Percentiles rank a stretch among this genome's conserved stretches.
phyloP scores from a whole-genome alignment of 2,888 invertebrate genomes.

The Euclidia mi region DNA sequence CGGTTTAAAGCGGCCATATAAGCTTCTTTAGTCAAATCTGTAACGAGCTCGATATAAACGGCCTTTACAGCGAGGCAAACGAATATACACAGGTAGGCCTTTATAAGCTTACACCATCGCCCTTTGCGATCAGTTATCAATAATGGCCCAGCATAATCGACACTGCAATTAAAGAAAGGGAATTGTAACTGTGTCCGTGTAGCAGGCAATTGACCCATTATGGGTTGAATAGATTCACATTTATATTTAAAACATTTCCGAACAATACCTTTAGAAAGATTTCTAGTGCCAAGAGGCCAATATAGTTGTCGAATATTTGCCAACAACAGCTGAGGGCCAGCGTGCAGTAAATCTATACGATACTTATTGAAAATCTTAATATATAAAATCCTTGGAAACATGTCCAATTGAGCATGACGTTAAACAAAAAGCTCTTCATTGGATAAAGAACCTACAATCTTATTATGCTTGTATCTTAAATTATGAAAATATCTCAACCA shows the following conservation, averaged over 20 bases:
- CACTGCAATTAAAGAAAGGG: background rate
- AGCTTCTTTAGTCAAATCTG: background rate
- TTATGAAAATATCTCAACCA: no score
- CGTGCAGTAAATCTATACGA: no score
- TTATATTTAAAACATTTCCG: background rate
- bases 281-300: constrained; percentile 3
- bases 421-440: no score
- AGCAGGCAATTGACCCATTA: constrained; percentile 2
- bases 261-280: background rate
- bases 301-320: background rate
- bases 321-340: background rate
- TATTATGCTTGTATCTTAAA: no score
- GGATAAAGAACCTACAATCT: no score
- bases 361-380: no score
- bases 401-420: no score
- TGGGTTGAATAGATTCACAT: background rate
- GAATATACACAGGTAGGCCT: background rate
- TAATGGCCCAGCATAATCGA: background rate
- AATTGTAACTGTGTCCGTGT: background rate
- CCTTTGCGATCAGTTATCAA: background rate
- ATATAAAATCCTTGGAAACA: no score
- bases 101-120: background rate
- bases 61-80: background rate
- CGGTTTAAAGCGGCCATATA: background rate
- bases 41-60: background rate